These are phyloP conservation scores for Nezara viridula DNA, from an alignment of 2,888 invertebrate species.

Conservation along the genomic window DNA sequence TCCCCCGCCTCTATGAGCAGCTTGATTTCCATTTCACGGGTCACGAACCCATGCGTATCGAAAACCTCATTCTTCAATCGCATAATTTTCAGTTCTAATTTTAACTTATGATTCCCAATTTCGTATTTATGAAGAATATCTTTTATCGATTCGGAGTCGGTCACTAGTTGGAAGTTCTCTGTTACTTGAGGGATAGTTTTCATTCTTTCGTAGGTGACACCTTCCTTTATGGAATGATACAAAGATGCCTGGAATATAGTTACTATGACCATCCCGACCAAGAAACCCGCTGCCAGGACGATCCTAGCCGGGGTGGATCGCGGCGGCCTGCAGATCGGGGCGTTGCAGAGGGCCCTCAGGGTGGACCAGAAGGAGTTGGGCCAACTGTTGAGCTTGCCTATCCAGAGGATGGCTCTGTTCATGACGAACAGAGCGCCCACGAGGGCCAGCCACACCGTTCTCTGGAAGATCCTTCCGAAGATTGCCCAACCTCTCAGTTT, in stretches of 20 bases:
- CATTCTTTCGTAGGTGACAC: background rate
- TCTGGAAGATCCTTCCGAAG: conserved; percentile 25
- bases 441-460: conserved; percentile 6
- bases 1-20: conserved; percentile 4
- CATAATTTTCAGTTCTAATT: background rate
- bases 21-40: background rate
- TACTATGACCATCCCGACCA: background rate
- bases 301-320: background rate
- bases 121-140: background rate
- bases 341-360: background rate
- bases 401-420: conserved; percentile 27
- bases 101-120: background rate
- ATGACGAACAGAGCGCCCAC: background rate
- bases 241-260: background rate
- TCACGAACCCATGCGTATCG: background rate
- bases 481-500: conserved; percentile 44
- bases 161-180: background rate
- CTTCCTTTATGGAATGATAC: conserved; percentile 11
- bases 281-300: background rate
- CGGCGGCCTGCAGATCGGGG: background rate
- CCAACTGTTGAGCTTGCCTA: background rate
- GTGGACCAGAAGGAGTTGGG: background rate
- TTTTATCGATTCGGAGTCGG: background rate
- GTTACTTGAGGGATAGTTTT: background rate
- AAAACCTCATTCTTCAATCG: background rate